Conservation (phyloP, 2,113 vertebrate genomes). For the Acanthochromis polyacanthus region DNA sequence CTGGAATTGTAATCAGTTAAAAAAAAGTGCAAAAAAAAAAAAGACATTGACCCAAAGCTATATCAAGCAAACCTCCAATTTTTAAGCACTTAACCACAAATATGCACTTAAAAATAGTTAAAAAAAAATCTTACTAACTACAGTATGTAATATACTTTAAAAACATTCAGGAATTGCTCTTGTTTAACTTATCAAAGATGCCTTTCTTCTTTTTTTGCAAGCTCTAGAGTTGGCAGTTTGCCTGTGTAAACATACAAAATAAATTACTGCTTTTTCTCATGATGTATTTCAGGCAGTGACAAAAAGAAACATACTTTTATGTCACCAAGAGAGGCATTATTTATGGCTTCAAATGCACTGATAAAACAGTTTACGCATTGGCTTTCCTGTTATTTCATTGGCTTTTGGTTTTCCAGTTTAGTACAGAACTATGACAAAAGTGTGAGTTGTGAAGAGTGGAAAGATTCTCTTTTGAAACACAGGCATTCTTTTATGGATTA, state of each 20-base stretch:
- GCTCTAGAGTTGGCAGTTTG: constrained; percentile 20
- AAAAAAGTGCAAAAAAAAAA: constrained; percentile 44
- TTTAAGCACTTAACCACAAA: constrained; percentile 34
- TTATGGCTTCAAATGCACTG: constrained; percentile 58
- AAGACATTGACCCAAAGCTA: constrained; percentile 7
- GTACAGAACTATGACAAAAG: constrained; percentile 22
- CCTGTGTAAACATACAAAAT: constrained; percentile 49
- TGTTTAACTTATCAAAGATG: not conserved
- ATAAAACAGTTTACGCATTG: constrained; percentile 13
- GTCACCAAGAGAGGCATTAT: constrained; percentile 38
- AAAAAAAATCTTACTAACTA: constrained; percentile 33
- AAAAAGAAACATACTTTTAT: constrained; percentile 43
- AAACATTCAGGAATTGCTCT: constrained; percentile 33
- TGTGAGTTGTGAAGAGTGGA: constrained; percentile 36
- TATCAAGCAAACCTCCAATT: constrained; percentile 15
- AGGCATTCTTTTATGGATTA: constrained; percentile 57
- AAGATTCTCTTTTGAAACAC: constrained; percentile 57
- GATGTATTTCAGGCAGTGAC: constrained; percentile 50
- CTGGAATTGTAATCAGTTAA: constrained; percentile 25
- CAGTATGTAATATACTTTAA: constrained; percentile 31
- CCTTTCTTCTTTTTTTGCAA: not conserved
- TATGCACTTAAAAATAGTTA: constrained; percentile 14
- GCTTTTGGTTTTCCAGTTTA: constrained; percentile 41
- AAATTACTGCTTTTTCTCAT: constrained; percentile 1
- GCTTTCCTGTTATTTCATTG: constrained; percentile 17